Percentiles rank a stretch among this genome's conserved stretches.
Evolutionary conservation across 2,113 vertebrate species (phyloP).

Genomic region (Erythrocebus patas): DNA sequence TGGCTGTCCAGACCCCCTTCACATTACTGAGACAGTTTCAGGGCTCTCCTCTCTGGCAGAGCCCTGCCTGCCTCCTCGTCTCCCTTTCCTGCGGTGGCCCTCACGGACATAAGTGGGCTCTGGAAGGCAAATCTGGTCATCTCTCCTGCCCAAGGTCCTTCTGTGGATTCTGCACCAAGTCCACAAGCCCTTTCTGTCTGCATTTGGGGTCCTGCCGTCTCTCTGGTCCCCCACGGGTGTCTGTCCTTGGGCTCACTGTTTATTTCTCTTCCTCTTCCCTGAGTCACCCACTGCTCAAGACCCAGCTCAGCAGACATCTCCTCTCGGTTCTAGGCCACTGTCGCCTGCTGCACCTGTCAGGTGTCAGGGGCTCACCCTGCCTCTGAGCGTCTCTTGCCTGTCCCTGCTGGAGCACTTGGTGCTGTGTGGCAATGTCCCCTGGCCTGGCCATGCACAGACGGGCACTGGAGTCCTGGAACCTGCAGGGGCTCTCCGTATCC

Average conservation of each 20-base stretch:
- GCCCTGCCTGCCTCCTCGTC: not conserved
- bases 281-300: fast-evolving
- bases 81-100: not conserved
- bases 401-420: not conserved
- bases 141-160: no score
- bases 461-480: not conserved
- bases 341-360: fast-evolving
- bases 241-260: not conserved
- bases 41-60: no score
- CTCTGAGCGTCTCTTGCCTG: no score
- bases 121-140: not conserved
- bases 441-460: not conserved
- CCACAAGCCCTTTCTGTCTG: not conserved
- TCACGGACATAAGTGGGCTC: not conserved
- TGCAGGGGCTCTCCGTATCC: not conserved
- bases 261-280: not conserved
- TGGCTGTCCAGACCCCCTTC: not conserved
- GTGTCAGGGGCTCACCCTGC: not conserved
- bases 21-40: not conserved
- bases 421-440: not conserved
- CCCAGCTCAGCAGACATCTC: not conserved
- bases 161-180: not conserved
- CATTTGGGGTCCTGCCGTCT: not conserved
- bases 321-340: not conserved
- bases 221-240: not conserved